Percentiles rank a stretch among this genome's conserved stretches.
phyloP scores from a whole-genome alignment of 2,888 invertebrate species.

The Coleophora flavipennella region DNA sequence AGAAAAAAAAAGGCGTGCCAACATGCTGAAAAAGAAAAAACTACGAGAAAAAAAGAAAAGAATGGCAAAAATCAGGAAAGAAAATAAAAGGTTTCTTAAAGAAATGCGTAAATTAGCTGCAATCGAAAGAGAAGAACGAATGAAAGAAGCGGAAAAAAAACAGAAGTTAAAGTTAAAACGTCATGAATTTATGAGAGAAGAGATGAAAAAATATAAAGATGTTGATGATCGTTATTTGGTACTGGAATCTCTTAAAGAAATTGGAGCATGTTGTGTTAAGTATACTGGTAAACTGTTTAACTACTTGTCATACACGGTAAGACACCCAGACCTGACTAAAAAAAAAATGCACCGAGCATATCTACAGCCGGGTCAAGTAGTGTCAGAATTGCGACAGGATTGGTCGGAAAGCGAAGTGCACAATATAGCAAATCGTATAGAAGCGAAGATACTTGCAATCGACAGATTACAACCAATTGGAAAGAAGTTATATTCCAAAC shows the following conservation, averaged over 20 bases:
- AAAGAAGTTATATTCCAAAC: conserved; percentile 16
- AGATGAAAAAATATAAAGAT: conserved; percentile 14
- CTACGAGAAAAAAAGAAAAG: conserved; percentile 9
- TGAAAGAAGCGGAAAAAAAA: conserved; percentile 13
- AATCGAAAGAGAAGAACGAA: conserved; percentile 10
- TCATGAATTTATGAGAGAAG: conserved; percentile 13
- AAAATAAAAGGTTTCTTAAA: conserved; percentile 5
- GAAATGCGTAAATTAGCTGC: conserved; percentile 1
- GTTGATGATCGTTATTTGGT: conserved; percentile 15
- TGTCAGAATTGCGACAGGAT: conserved; percentile 11
- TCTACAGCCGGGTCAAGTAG: conserved; percentile 15
- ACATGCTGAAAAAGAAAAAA: not conserved
- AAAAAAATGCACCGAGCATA: conserved; percentile 12
- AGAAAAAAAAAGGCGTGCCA: not conserved
- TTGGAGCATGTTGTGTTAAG: conserved; percentile 16
- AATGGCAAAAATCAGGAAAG: conserved; percentile 7
- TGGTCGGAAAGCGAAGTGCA: conserved; percentile 15
- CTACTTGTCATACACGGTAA: conserved; percentile 15
- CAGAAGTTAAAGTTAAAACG: conserved; percentile 9
- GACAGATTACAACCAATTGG: conserved; percentile 10
- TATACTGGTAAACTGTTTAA: conserved; percentile 12
- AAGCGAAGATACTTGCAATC: conserved; percentile 17
- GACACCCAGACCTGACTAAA: conserved; percentile 19
- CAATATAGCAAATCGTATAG: conserved; percentile 20
- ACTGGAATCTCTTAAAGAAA: conserved; percentile 22